Evolutionary conservation across 2,113 vertebrate genomes (phyloP).

Genomic region (Camelus bactrianus): DNA sequence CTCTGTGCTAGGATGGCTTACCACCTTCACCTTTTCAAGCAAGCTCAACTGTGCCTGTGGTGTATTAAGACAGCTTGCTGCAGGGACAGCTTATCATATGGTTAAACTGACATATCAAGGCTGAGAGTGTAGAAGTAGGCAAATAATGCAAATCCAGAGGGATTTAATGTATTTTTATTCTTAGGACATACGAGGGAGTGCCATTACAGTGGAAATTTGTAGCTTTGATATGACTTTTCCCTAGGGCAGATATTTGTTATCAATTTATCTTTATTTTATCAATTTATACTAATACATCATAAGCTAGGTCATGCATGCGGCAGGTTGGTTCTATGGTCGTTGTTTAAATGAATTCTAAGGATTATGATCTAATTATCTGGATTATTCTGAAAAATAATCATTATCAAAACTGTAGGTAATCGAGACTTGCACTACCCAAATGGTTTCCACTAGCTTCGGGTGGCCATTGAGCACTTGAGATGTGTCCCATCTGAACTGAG

Average conservation of each 20-base stretch:
- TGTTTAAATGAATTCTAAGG: background rate
- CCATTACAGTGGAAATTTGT: background rate
- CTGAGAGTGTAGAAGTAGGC: background rate
- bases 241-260: background rate
- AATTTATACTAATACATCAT: background rate
- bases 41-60: background rate
- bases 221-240: background rate
- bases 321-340: background rate
- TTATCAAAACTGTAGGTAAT: background rate
- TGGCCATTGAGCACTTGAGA: background rate
- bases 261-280: background rate
- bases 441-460: background rate
- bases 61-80: background rate
- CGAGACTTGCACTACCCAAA: background rate
- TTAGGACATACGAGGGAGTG: background rate
- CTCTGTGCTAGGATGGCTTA: background rate
- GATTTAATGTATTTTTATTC: background rate
- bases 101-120: background rate
- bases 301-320: background rate
- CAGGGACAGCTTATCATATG: background rate
- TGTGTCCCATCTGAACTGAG: background rate
- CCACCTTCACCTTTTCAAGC: background rate
- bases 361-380: background rate
- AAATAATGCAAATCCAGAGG: background rate
- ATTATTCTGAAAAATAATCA: background rate